A percentile compares a stretch with the other conserved stretches of the same genome.
Conservation (phyloP, 2,888 invertebrate species). For the Drosophila percnosoma region DNA sequence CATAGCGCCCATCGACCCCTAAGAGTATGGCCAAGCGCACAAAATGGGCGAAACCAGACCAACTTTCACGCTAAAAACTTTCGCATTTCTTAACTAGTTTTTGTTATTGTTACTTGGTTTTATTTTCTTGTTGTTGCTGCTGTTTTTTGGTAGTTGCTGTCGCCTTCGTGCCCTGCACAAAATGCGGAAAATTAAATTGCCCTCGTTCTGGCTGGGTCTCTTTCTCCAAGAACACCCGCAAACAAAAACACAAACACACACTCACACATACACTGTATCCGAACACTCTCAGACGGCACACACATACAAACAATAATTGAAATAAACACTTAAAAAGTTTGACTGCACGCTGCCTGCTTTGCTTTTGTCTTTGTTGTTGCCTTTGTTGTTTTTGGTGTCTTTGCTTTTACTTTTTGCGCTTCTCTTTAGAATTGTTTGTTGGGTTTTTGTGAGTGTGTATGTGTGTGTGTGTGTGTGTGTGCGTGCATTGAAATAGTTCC, state of each 20-base stretch:
- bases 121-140: slow-evolving; percentile 30
- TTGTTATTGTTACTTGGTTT: slow-evolving; percentile 72
- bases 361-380: slow-evolving; percentile 14
- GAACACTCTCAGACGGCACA: slow-evolving; percentile 18
- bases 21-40: neutral
- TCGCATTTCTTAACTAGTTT: slow-evolving; percentile 81
- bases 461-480: neutral
- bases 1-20: neutral
- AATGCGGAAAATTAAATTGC: slow-evolving; percentile 81
- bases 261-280: slow-evolving; percentile 29
- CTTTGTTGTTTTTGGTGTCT: slow-evolving; percentile 15
- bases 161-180: slow-evolving; percentile 53
- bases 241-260: slow-evolving; percentile 19
- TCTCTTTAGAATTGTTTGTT: slow-evolving; percentile 23
- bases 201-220: slow-evolving; percentile 44
- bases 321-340: slow-evolving; percentile 80
- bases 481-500: slow-evolving; percentile 64
- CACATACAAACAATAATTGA: slow-evolving; percentile 76
- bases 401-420: slow-evolving; percentile 28
- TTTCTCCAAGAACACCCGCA: slow-evolving; percentile 31
- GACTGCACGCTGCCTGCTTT: slow-evolving; percentile 51
- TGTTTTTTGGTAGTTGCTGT: slow-evolving; percentile 50
- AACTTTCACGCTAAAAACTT: slow-evolving; percentile 80
- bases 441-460: slow-evolving; percentile 12
- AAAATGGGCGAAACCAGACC: slow-evolving; percentile 33